Conservation (phyloP, 2,888 invertebrate genomes). For the Hydrotaea diabolus region DNA sequence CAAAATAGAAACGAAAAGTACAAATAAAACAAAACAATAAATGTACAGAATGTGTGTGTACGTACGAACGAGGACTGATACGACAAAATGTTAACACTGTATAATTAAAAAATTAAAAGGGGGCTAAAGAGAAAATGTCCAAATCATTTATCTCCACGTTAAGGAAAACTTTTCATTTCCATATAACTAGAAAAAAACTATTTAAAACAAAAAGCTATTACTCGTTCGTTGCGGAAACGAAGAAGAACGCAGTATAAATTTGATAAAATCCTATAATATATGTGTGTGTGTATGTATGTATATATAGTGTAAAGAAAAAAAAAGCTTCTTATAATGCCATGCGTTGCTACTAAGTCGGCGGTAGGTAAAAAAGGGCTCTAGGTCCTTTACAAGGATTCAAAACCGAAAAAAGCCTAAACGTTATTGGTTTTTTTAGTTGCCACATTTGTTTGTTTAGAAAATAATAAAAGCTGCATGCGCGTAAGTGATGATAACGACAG, state of each 20-base stretch:
- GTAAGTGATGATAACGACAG: slow-evolving; percentile 50
- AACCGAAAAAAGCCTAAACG: slow-evolving; percentile 23
- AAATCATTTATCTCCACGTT: not conserved
- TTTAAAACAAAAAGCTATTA: not conserved
- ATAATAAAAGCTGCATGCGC: slow-evolving; percentile 59
- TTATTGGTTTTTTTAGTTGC: slow-evolving; percentile 21
- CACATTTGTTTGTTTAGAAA: slow-evolving; percentile 33
- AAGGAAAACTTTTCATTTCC: slow-evolving; percentile 15
- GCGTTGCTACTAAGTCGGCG: slow-evolving; percentile 60
- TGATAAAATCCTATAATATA: slow-evolving; percentile 48
- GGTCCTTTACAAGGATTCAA: slow-evolving; percentile 36
- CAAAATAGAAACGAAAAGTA: not conserved
- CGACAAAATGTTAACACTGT: not conserved
- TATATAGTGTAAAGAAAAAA: slow-evolving; percentile 31
- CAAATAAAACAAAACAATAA: not conserved
- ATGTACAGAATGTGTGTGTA: not conserved
- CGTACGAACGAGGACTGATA: not conserved
- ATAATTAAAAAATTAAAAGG: not conserved
- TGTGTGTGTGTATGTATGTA: slow-evolving; percentile 42
- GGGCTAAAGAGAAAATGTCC: not conserved
- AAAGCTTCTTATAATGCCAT: slow-evolving; percentile 62
- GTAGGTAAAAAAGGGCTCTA: slow-evolving; percentile 41
- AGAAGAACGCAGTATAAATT: slow-evolving; percentile 9
- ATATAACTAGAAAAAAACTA: not conserved
- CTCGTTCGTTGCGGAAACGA: not conserved